Evolutionary conservation across 2,888 invertebrate species (phyloP), one percentile per base, ranked within the genome.

Genomic region (Herminia tarsipennalis): DNA sequence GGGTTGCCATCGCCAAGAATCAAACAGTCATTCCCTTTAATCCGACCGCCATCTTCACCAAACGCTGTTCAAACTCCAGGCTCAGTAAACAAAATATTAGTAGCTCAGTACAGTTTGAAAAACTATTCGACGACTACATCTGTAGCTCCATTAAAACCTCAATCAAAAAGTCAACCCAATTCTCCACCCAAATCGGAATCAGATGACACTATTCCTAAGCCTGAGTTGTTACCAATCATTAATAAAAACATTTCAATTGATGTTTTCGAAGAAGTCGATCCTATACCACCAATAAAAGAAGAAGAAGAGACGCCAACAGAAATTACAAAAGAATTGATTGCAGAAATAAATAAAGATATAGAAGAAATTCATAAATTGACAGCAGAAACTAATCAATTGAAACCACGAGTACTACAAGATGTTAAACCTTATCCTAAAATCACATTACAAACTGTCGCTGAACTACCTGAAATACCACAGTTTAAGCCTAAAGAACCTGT

Each of bases 1-100:
- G 94, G 94, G 24, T 83, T 94, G 18, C 93, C 94, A 18, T 94
- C 94, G 46, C 94, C 94, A 2, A 91, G 94, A 62, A 92, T 94
- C 55, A 95, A 95, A 76, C 93, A 94, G 74, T 92, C 94, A 41
- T 93, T 93, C 54, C 93, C 94, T 1, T 74, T 94, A 43, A 93
- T 93, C 38, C 89, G 93, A 65, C 93, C 93, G 49, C 92, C 93
- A 3, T 89, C 92, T 24, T 93, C 93, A 16, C 93, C 94, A 2
- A 93, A 92, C 62, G 83, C 93, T 20, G 88, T 92, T 4, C 86
- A 84, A 74, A 73, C 93, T 9, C 92, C 93, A 22, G 78, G 86
- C 25, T 78, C 92, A 14, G 80, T 87, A 1, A 93, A 92, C 56
- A 93, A 93, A 75, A 93, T 93, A 57, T 83, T 93, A 29, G 92